Percentiles rank a stretch among this genome's conserved stretches.
phyloP scores from a whole-genome alignment of 2,113 vertebrate genomes.

The Lophius piscatorius region DNA sequence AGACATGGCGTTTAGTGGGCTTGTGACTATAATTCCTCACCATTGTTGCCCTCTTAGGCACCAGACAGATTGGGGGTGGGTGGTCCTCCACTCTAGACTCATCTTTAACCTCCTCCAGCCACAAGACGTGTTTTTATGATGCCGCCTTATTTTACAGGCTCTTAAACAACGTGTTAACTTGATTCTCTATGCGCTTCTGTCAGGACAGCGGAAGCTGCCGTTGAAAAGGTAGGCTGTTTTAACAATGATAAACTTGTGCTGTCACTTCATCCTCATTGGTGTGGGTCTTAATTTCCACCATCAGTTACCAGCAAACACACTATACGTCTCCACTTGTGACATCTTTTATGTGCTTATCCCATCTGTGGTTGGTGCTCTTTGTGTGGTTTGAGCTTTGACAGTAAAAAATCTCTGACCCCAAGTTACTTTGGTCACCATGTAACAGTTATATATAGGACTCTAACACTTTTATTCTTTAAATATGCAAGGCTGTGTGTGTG shows the following conservation, averaged over 20 bases:
- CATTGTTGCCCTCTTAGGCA: conserved; percentile 32
- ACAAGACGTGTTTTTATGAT: conserved; percentile 35
- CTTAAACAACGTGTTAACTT: conserved; percentile 72
- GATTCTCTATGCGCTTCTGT: conserved; percentile 51
- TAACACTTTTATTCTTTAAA: too few relatives aligned
- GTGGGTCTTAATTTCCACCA: conserved; percentile 5
- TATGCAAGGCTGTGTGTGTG: too few relatives aligned
- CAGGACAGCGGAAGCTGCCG: conserved; percentile 52
- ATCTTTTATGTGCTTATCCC: conserved; percentile 3
- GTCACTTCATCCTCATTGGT: conserved; percentile 37
- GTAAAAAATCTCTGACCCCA: too few relatives aligned
- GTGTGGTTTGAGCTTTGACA: conserved; percentile 10
- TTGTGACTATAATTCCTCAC: conserved; percentile 28
- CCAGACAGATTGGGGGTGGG: conserved; percentile 52
- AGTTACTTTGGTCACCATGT: too few relatives aligned
- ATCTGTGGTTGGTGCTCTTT: conserved; percentile 30
- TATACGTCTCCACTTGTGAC: conserved; percentile 8
- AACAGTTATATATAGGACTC: too few relatives aligned
- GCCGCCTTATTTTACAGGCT: conserved; percentile 41
- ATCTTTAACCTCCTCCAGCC: conserved; percentile 1
- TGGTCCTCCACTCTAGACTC: conserved; percentile 51
- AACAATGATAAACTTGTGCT: conserved; percentile 36
- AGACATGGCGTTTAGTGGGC: conserved; percentile 12
- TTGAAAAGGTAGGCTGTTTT: conserved; percentile 70
- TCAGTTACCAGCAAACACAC: not conserved